Evolutionary conservation across 2,113 vertebrate genomes (phyloP).

Genomic region (Chroicocephalus ridibundus): DNA sequence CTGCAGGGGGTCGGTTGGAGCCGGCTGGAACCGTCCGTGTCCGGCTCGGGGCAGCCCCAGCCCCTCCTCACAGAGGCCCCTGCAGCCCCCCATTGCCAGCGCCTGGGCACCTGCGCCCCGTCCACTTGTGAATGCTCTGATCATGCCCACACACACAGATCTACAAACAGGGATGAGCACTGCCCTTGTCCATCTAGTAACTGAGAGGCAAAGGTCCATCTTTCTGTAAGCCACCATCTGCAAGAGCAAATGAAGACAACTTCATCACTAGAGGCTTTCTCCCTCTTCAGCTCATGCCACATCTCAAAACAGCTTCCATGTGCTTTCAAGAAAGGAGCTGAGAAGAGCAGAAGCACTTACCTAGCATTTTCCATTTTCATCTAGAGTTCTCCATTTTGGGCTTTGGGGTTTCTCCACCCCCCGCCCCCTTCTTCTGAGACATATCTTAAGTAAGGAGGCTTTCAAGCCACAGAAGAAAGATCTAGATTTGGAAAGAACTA

Average conservation of each 20-base stretch:
- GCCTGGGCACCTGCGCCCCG: accelerated
- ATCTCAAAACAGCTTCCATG: not conserved
- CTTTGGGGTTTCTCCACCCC: not conserved
- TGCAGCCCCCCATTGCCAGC: not conserved
- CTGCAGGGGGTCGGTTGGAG: accelerated
- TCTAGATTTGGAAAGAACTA: not conserved
- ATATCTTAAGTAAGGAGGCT: not conserved
- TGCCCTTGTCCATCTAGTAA: not conserved
- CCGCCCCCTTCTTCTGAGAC: not conserved
- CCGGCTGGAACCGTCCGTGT: accelerated
- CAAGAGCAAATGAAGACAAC: not conserved
- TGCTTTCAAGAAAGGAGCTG: not conserved
- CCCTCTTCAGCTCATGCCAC: not conserved
- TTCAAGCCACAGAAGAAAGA: not conserved
- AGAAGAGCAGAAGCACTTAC: not conserved
- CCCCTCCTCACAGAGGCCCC: too few relatives aligned
- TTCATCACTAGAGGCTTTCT: not conserved
- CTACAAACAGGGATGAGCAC: not conserved
- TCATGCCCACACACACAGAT: accelerated
- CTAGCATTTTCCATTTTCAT: not conserved
- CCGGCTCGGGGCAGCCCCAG: accelerated
- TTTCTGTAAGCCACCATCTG: not conserved
- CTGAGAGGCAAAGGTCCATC: not conserved
- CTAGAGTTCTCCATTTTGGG: accelerated
- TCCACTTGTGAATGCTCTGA: not conserved